phyloP scores from a whole-genome alignment of 2,888 invertebrate species.

The Scotopteryx bipunctaria region DNA sequence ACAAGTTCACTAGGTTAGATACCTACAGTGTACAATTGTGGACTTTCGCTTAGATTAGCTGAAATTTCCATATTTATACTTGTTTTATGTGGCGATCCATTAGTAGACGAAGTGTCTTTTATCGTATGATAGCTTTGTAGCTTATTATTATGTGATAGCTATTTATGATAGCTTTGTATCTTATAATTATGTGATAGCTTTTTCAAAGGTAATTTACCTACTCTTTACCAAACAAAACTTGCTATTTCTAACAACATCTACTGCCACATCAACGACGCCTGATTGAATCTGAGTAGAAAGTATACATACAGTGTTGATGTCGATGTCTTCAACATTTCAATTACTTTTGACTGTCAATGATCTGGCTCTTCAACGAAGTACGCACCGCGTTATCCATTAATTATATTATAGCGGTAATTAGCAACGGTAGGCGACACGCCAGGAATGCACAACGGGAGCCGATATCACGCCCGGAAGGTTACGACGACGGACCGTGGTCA shows the following conservation, averaged over 20 bases:
- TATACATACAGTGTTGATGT: too few species aligned
- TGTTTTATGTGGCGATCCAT: too few species aligned
- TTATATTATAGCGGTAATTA: slow-evolving; percentile 49
- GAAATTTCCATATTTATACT: not conserved
- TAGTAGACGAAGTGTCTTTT: too few species aligned
- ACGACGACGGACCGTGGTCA: not conserved
- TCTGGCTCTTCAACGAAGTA: not conserved
- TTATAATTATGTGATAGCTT: too few species aligned
- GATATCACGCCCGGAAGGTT: not conserved
- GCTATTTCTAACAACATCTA: too few species aligned
- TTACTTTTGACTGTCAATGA: not conserved
- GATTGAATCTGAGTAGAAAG: too few species aligned
- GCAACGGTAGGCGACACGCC: slow-evolving; percentile 31
- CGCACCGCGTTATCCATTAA: not conserved
- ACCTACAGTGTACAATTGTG: slow-evolving; percentile 13
- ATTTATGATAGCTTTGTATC: too few species aligned
- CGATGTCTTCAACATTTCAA: not conserved
- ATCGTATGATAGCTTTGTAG: too few species aligned
- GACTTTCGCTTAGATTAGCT: slow-evolving; percentile 14
- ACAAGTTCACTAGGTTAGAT: slow-evolving; percentile 24
- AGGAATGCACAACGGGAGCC: not conserved
- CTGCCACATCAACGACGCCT: too few species aligned
- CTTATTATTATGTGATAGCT: too few species aligned
- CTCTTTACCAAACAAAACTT: too few species aligned
- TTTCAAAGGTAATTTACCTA: too few species aligned